Evolutionary conservation across 2,888 invertebrate genomes (phyloP), one percentile per base, ranked within the genome.

Genomic region (Sylvicola fuscatus): DNA sequence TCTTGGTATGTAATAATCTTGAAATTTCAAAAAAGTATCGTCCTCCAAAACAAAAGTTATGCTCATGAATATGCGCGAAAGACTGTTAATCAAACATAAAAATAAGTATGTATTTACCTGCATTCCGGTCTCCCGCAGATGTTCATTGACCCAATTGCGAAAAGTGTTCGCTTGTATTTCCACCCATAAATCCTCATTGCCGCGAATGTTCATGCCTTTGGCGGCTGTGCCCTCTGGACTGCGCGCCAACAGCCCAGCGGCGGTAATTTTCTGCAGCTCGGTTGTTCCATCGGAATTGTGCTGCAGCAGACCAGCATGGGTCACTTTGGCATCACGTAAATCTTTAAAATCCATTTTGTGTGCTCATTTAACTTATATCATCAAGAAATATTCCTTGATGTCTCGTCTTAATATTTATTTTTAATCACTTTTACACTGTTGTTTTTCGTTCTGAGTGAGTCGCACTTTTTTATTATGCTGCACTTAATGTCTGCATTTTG

Each of bases 61-160:
- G n/a, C n/a, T n/a, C n/a, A n/a, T n/a, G n/a, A n/a, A n/a, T n/a
- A n/a, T n/a, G n/a, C n/a, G n/a, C n/a, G n/a, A n/a, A n/a, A n/a
- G 21, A 21, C 21, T 4, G 21, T 8, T 6, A 21, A 6, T 21
- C 4, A 21, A 21, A 21, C 8, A 8, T 21, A 4, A 21, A 21
- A 21, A 6, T 21, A 21, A 17, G 6, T 15, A 13, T 14, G 12
- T n/a, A 49, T 54, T 57, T 54, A 70, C 71, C 66, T 70, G 70
- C 56, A 71, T 70, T 45, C 69, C 69, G 42, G 70, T 65, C 33
- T 77, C 77, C 41, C 72, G 70, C 43, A 87, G 58, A 48, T 84
- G 81, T 56, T 95, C 93, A 59, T 95, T 95, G 49, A 93, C 86
- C 95, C 95, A 95, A 60, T 95, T 95, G 46, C 82, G 72, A 56